Evolutionary conservation across 2,797 vertebrate genomes (phyloP).

Genomic region (Malacoraja senta): DNA sequence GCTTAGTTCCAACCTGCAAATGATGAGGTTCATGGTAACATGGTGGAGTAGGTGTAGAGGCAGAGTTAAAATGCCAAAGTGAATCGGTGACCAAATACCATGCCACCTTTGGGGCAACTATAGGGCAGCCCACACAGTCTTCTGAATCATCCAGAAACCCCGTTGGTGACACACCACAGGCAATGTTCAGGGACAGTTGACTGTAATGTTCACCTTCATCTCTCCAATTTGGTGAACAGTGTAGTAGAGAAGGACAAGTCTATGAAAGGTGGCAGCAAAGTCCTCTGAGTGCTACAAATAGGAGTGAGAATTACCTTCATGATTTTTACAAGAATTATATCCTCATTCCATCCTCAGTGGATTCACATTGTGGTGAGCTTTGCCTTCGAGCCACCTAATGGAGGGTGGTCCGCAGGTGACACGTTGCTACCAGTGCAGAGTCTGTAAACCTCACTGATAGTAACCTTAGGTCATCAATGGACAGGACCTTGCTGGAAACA

Average conservation of each 20-base stretch:
- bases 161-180: neutral
- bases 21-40: neutral
- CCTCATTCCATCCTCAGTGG: neutral
- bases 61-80: neutral
- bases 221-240: neutral
- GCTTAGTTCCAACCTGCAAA: neutral
- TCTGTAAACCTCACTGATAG: neutral
- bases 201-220: neutral
- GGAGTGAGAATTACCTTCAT: too few species aligned
- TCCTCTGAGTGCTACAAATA: neutral
- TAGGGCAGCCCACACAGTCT: neutral
- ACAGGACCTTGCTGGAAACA: neutral
- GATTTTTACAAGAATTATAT: neutral
- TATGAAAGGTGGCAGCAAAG: neutral
- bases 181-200: neutral
- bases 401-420: too few species aligned
- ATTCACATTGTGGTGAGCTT: neutral
- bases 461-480: neutral
- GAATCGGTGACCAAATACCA: neutral
- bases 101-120: neutral
- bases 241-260: neutral
- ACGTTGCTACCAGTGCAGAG: neutral
- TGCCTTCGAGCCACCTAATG: neutral
- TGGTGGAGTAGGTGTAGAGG: neutral
- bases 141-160: neutral